phyloP scores from a whole-genome alignment of 2,113 vertebrate species.

The Oxyruncus cristatus region DNA sequence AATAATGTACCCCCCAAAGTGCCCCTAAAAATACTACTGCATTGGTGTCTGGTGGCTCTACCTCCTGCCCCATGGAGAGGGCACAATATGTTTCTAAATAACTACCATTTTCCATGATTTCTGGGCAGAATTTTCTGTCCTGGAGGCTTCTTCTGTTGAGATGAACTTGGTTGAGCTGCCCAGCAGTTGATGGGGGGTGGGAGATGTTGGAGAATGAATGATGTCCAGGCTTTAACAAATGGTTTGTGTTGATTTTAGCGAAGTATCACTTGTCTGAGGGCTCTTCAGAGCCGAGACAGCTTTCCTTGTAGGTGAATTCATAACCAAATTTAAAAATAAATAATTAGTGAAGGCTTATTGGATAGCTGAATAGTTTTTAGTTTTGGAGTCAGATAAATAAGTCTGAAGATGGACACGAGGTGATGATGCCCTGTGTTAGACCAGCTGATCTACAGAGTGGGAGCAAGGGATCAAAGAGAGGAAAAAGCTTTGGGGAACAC shows the following conservation, averaged over 20 bases:
- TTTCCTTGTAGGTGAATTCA: not conserved
- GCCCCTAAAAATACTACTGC: not conserved
- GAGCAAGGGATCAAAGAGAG: not conserved
- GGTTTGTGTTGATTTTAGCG: not conserved
- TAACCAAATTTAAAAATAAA: not conserved
- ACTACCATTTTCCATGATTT: not conserved
- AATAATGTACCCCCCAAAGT: accelerated
- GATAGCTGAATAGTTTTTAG: not conserved
- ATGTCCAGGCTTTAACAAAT: not conserved
- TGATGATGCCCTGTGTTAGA: not conserved
- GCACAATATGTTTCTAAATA: not conserved
- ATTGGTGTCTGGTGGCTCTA: not conserved
- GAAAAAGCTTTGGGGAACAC: not conserved
- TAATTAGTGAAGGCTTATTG: not conserved
- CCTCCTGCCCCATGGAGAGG: not conserved
- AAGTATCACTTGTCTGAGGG: not conserved
- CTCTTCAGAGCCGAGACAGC: not conserved
- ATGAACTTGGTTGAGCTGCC: not conserved
- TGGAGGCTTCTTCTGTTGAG: not conserved
- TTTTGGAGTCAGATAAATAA: not conserved
- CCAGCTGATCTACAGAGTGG: not conserved
- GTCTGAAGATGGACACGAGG: not conserved
- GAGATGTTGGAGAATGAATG: not conserved
- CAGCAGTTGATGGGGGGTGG: not conserved
- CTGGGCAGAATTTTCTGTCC: not conserved